Conservation (phyloP, 2,797 vertebrate genomes). For the Strix occidentalis region DNA sequence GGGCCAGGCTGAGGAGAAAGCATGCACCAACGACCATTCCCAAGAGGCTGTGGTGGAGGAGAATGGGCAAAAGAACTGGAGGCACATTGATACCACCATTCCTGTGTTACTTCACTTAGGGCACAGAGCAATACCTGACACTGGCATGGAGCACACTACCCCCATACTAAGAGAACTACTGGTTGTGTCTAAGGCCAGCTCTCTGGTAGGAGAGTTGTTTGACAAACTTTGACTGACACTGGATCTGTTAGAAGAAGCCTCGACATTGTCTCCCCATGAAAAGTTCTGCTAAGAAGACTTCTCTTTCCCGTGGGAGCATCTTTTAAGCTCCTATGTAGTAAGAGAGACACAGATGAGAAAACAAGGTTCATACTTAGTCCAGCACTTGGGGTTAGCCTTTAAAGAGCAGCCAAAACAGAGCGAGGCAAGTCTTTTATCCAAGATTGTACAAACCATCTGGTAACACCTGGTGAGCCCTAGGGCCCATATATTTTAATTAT, state of each 20-base stretch:
- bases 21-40: rapidly evolving
- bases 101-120: background rate
- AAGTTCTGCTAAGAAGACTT: background rate
- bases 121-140: background rate
- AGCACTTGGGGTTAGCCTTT: background rate
- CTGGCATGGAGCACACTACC: background rate
- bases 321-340: background rate
- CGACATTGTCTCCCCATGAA: rapidly evolving
- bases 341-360: background rate
- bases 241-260: background rate
- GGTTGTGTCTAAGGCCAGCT: background rate
- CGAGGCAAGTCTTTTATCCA: background rate
- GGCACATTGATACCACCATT: background rate
- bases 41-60: background rate
- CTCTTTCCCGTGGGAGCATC: background rate
- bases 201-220: background rate
- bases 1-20: background rate
- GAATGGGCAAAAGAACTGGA: too few relatives aligned
- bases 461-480: too few relatives aligned
- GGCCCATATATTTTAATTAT: rapidly evolving
- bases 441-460: too few relatives aligned
- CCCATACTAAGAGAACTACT: too few relatives aligned
- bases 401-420: background rate
- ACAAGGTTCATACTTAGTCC: background rate
- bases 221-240: background rate